Base-by-base conservation (phyloP, 2,888 invertebrate species). In the Luperina testacea region DNA sequence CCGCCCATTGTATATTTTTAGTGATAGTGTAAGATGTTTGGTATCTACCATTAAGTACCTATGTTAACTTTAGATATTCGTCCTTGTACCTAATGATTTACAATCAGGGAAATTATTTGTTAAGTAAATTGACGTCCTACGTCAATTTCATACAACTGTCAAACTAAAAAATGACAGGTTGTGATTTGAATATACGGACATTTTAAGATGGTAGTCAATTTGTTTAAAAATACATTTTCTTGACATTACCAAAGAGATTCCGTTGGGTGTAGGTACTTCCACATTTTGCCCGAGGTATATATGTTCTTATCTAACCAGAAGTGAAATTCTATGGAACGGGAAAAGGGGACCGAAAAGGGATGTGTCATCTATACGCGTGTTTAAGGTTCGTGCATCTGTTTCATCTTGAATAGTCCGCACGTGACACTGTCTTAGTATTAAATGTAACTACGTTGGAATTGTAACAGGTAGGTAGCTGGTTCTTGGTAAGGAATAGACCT, bases 231-330 rank as follows among this genome's bases (percentile, higher is more conserved):
- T 57, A 57, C 3, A 57, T 57, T 24, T 24, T 11, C 57, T 13
- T 59, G n/a, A n/a, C 57, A 9, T n/a, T 77, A 72, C 53, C 74
- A 88, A 82, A 80, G 74, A 75, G 73, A 83, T 85, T 82, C 77
- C 78, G 67, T 71, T 68, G 63, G 38, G 64, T 76, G 24, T 48
- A 45, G 45, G 45, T 82, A 82, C 72, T 63, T 72, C 45, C 27
- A 42, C 69, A 69, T 87, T 77, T 67, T 77, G 48, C 63, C 70
- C 20, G 72, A 80, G 78, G 77, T 77, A 82, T n/a, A n/a, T n/a
- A n/a, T 80, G 79, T 81, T 72, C 84, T 87, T 83, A 89, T 86
- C 86, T 82, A 67, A 79, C 72, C 77, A 77, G 65, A 82, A 75
- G 67, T 27, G 78, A 72, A 78, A 81, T 89, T 86, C 81, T 84